A percentile compares a stretch with the other conserved stretches of the same genome.
These are phyloP conservation scores for Phaedon cochleariae DNA, from an alignment of 2,888 invertebrate genomes.

Conservation along the genomic window DNA sequence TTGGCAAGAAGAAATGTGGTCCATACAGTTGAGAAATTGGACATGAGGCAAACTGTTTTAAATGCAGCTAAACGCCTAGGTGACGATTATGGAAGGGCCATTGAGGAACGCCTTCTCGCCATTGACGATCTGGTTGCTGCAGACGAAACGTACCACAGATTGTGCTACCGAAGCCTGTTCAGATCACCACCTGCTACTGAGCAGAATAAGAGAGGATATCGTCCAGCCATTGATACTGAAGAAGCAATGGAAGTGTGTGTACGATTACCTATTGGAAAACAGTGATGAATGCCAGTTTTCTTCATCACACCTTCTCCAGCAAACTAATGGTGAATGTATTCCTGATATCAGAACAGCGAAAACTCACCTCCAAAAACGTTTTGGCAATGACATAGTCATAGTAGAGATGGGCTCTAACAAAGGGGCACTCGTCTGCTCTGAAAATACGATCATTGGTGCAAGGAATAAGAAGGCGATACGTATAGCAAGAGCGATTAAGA, in stretches of 20 bases:
- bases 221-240: no score
- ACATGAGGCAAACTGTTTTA: no score
- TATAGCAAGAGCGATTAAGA: no score
- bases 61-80: no score
- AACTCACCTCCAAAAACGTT: conserved; percentile 13
- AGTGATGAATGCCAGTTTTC: conserved; percentile 10
- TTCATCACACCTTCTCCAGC: neutral
- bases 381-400: no score
- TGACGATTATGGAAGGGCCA: neutral
- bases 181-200: conserved; percentile 7
- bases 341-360: conserved; percentile 17
- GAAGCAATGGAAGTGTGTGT: conserved; percentile 16
- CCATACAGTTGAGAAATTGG: no score
- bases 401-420: no score
- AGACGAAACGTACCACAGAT: conserved; percentile 20
- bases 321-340: neutral
- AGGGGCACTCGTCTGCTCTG: no score
- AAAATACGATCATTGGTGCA: no score
- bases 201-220: conserved; percentile 8
- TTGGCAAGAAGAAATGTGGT: no score
- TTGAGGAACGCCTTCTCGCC: neutral
- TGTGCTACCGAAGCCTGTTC: conserved; percentile 19
- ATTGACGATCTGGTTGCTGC: conserved; percentile 24
- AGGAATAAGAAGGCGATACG: no score
- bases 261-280: conserved; percentile 6